Conservation (phyloP, 2,797 vertebrate species). For the Cynopterus sphinx region DNA sequence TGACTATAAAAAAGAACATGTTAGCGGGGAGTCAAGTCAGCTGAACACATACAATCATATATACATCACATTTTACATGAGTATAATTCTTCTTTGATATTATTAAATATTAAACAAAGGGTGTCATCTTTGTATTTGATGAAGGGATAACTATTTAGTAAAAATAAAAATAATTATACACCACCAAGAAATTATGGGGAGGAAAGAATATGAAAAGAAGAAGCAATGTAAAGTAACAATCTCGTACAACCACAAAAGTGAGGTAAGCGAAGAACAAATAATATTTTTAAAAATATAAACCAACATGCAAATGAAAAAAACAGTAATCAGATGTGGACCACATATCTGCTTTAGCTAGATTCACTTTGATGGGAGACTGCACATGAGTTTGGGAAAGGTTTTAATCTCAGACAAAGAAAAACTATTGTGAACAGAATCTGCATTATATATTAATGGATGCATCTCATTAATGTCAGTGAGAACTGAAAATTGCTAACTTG, state of each 20-base stretch:
- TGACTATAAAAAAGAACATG: background rate
- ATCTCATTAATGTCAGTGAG: background rate
- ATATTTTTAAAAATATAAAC: background rate
- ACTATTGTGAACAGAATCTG: background rate
- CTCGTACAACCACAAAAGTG: background rate
- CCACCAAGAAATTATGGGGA: background rate
- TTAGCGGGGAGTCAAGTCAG: background rate
- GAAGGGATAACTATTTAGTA: background rate
- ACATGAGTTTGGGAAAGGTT: background rate
- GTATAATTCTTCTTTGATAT: background rate
- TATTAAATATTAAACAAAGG: background rate
- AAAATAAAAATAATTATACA: background rate
- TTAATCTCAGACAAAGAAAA: background rate
- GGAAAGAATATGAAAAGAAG: background rate
- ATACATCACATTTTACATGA: background rate
- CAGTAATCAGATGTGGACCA: background rate
- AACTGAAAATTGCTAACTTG: background rate
- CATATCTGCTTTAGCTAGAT: background rate
- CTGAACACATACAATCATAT: background rate
- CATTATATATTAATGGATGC: background rate
- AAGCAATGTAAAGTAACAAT: background rate
- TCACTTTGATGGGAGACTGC: background rate
- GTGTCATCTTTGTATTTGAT: background rate
- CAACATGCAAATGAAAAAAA: background rate
- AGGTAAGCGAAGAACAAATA: background rate